A percentile compares a stretch with the other conserved stretches of the same genome.
Evolutionary conservation across 2,113 vertebrate genomes (phyloP).

Genomic region (Apeltes quadracus): DNA sequence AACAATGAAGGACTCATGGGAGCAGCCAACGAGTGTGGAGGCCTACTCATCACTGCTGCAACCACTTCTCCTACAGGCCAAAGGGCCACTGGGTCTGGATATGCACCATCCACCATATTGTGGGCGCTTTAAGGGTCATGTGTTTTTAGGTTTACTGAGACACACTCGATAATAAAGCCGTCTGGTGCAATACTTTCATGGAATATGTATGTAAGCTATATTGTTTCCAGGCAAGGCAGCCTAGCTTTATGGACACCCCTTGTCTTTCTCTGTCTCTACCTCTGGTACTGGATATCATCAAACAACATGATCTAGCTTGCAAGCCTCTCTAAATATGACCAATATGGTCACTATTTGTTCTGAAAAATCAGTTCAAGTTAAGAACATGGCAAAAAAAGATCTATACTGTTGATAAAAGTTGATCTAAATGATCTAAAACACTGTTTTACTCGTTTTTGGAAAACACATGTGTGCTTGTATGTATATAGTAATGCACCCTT

Average conservation of each 20-base stretch:
- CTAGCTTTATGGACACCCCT: constrained; percentile 15
- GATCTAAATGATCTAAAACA: background rate
- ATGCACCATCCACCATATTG: constrained; percentile 29
- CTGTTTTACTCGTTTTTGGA: background rate
- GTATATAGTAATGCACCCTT: background rate
- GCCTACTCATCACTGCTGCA: constrained; percentile 25
- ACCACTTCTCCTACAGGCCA: constrained; percentile 28
- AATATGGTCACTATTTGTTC: background rate
- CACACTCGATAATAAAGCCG: constrained; percentile 29
- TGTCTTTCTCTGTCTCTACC: constrained; percentile 30
- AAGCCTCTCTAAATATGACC: background rate
- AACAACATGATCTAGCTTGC: constrained; percentile 3
- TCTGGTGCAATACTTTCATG: constrained; percentile 39
- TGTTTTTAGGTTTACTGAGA: constrained; percentile 47
- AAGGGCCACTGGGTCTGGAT: constrained; percentile 39
- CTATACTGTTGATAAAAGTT: background rate
- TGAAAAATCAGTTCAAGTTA: background rate
- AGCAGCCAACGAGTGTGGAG: constrained; percentile 23
- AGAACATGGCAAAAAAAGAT: background rate
- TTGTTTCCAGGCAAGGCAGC: constrained; percentile 37
- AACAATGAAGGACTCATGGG: constrained; percentile 23
- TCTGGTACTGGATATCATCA: constrained; percentile 19
- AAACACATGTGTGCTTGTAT: background rate
- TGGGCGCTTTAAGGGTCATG: constrained; percentile 32
- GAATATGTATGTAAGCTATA: constrained; percentile 27